Conservation (phyloP, 1,140 invertebrate genomes). For the Drosophila hydei region DNA sequence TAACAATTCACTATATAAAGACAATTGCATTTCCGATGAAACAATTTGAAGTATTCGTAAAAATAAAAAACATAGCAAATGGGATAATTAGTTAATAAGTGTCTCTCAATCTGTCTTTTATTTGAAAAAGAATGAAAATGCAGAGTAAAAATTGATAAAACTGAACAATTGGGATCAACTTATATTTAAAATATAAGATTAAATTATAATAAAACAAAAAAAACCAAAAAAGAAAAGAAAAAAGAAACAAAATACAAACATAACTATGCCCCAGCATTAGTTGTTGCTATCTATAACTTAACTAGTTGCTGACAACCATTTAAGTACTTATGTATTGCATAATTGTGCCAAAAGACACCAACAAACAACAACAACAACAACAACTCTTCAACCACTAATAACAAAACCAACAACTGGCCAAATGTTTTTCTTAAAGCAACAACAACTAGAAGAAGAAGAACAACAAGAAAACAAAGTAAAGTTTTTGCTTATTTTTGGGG, state of each 20-base stretch:
- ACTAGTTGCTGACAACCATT: slow-evolving; percentile 44
- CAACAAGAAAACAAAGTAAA: slow-evolving; percentile 51
- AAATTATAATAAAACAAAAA: slow-evolving; percentile 67
- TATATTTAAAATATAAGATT: slow-evolving; percentile 84
- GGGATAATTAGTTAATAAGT: slow-evolving; percentile 31
- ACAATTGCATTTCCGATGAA: slow-evolving; percentile 45
- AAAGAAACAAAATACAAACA: slow-evolving; percentile 55
- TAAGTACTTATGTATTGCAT: slow-evolving; percentile 37
- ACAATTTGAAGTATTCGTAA: slow-evolving; percentile 36
- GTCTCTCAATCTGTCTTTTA: slow-evolving; percentile 41
- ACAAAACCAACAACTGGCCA: slow-evolving; percentile 60
- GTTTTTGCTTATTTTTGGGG: slow-evolving; percentile 74
- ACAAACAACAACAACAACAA: slow-evolving; percentile 8
- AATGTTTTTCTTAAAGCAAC: slow-evolving; percentile 36
- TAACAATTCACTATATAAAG: slow-evolving; percentile 38
- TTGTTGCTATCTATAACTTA: slow-evolving; percentile 46
- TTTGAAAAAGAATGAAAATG: slow-evolving; percentile 74
- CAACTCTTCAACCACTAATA: slow-evolving; percentile 22
- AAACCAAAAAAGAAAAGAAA: slow-evolving; percentile 53
- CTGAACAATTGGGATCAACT: slow-evolving; percentile 84
- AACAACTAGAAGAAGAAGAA: slow-evolving; percentile 26
- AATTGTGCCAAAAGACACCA: slow-evolving; percentile 40
- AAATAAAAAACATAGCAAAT: slow-evolving; percentile 17
- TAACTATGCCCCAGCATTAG: slow-evolving; percentile 49
- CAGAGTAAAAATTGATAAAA: slow-evolving; percentile 81